These are phyloP conservation scores for Sepiola atlantica DNA, from an alignment of 2,888 invertebrate species.

Conservation along the genomic window DNA sequence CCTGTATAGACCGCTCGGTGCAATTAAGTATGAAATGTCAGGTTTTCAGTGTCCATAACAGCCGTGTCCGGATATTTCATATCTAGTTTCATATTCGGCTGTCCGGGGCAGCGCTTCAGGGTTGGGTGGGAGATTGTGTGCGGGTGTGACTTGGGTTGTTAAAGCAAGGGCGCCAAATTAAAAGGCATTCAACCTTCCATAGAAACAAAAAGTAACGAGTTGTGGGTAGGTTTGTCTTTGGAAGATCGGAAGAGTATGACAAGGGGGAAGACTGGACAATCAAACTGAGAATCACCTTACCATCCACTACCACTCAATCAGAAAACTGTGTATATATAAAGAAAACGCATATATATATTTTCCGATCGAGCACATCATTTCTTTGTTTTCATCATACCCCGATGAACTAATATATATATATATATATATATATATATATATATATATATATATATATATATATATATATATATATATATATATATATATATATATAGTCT, in stretches of 20 bases:
- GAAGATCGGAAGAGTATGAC: background rate
- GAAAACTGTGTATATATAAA: no score
- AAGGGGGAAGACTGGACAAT: background rate
- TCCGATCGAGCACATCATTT: no score
- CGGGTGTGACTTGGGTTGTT: background rate
- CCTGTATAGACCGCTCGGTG: background rate
- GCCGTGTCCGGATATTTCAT: background rate
- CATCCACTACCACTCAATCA: no score
- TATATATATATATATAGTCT: no score
- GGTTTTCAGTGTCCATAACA: background rate
- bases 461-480: no score
- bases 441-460: no score
- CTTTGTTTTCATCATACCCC: no score
- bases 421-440: no score
- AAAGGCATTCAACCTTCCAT: background rate
- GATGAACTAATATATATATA: no score
- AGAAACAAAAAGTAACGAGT: background rate
- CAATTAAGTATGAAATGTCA: slow-evolving; percentile 32
- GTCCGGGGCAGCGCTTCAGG: background rate
- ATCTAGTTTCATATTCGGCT: slow-evolving; percentile 19
- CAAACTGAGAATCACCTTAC: no score
- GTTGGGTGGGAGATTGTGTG: background rate
- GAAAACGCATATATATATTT: no score
- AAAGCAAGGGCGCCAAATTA: background rate
- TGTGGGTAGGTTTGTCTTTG: background rate